A percentile compares a stretch with the other conserved stretches of the same genome.
Conservation (phyloP, 2,113 vertebrate genomes). For the Carollia perspicillata region DNA sequence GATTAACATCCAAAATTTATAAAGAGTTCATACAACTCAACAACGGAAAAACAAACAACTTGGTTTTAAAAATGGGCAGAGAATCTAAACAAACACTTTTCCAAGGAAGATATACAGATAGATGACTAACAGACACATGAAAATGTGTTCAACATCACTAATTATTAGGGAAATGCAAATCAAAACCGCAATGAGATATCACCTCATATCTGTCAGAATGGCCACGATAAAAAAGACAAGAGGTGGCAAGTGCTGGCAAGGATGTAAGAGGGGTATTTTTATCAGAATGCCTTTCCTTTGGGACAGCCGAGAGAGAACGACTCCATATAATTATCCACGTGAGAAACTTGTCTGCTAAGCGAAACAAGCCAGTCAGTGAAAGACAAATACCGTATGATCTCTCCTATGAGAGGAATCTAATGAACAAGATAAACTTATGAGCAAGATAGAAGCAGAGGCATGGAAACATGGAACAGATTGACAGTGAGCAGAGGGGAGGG, state of each 20-base stretch:
- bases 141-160: neutral
- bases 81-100: neutral
- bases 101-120: neutral
- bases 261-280: neutral
- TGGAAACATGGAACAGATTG: too few species aligned
- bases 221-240: neutral
- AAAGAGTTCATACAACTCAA: neutral
- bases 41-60: neutral
- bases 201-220: neutral
- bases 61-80: neutral
- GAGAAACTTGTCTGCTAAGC: neutral
- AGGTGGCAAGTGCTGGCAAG: neutral
- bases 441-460: too few species aligned
- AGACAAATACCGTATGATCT: too few species aligned
- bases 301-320: neutral
- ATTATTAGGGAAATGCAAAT: neutral
- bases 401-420: too few species aligned
- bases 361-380: too few species aligned
- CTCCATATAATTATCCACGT: neutral
- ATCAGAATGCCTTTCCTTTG: neutral
- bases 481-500: too few species aligned
- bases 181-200: neutral
- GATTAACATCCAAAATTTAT: neutral
- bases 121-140: neutral
- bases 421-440: too few species aligned